Evolutionary conservation across 2,113 vertebrate species (phyloP), one percentile per base, ranked within the genome.

Genomic region (Leiothrix lutea): DNA sequence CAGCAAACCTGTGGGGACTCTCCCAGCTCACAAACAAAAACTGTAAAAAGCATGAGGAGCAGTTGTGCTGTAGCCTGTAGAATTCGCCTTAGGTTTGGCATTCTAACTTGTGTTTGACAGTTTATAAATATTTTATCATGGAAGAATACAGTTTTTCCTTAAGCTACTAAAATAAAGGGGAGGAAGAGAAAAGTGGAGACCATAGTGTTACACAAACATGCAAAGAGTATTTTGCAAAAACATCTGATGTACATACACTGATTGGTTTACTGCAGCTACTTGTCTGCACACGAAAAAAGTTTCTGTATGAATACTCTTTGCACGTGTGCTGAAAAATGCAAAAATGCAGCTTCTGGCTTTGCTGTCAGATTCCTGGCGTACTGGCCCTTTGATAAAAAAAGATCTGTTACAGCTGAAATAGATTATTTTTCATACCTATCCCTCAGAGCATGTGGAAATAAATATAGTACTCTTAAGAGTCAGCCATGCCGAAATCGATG

Each of bases 11-110:
- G 9, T 2, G 22, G 96, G 88, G 96, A 97, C 71, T 75, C 71
- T 90, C 80, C 48, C 36, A 77, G 47, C 53, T 90, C 88, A 31
- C 58, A 95, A 97, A 95, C 95, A 87, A 74, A 48, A 60, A 60
- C 54, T 35, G 28, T 25, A 40, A 45, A 85, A 82, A 77, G 23
- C 66, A 81, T 0, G 2, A 81, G 70, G 17, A 66, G 45, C 44
- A 84, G 65, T 58, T 82, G 73, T 24, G 62, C 81, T 67, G n/a
- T 9, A 87, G 44, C 10, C 5, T 6, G 54, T 56, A 56, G n/a
- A 87, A 86, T 81, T 85, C 0, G 1, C 71, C 86, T 65, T 45
- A 78, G 77, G 64, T 92, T 65, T 80, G n/a, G n/a, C 50, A 70
- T 80, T 86, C 45, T 61, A 78, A 42, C 40, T 71, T 78, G 14